Percentiles rank a stretch among this genome's conserved stretches.
These are phyloP conservation scores for Catocala nupta DNA, from an alignment of 2,888 invertebrate species.

Conservation along the genomic window DNA sequence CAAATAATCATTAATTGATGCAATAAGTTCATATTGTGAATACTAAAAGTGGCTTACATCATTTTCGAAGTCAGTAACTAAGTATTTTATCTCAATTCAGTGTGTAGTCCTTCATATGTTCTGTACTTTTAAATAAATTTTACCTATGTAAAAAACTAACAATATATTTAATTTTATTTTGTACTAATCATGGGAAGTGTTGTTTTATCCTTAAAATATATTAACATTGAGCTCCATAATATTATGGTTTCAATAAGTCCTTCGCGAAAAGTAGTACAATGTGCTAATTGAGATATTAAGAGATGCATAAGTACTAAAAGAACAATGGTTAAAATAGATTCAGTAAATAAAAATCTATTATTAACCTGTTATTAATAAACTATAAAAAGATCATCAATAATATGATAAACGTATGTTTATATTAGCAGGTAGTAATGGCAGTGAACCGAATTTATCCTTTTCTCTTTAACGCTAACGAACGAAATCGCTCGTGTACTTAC, in stretches of 20 bases:
- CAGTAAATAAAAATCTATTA: too few relatives aligned
- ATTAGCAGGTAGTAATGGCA: too few relatives aligned
- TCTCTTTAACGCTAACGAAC: constrained; percentile 27
- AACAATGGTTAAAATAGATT: not conserved
- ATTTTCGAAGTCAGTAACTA: constrained; percentile 84
- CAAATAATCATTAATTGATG: constrained; percentile 84
- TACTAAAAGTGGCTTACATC: constrained; percentile 87
- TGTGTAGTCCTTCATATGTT: constrained; percentile 87
- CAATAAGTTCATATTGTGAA: constrained; percentile 87
- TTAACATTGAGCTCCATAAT: constrained; percentile 87
- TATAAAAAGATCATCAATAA: too few relatives aligned
- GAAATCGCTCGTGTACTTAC: constrained; percentile 28
- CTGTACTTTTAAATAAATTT: constrained; percentile 87
- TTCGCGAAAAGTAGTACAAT: constrained; percentile 37
- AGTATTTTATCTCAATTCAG: constrained; percentile 87
- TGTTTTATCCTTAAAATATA: constrained; percentile 88
- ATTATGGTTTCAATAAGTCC: constrained; percentile 83
- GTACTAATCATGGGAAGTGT: constrained; percentile 88
- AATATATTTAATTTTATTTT: constrained; percentile 88
- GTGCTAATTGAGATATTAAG: constrained; percentile 5
- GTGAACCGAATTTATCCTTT: too few relatives aligned
- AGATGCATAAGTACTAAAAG: not conserved
- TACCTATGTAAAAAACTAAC: constrained; percentile 87
- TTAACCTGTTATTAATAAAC: too few relatives aligned
- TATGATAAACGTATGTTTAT: too few relatives aligned